These are phyloP conservation scores for Prochilodus magdalenae DNA, from an alignment of 2,113 vertebrate species.

Conservation along the genomic window DNA sequence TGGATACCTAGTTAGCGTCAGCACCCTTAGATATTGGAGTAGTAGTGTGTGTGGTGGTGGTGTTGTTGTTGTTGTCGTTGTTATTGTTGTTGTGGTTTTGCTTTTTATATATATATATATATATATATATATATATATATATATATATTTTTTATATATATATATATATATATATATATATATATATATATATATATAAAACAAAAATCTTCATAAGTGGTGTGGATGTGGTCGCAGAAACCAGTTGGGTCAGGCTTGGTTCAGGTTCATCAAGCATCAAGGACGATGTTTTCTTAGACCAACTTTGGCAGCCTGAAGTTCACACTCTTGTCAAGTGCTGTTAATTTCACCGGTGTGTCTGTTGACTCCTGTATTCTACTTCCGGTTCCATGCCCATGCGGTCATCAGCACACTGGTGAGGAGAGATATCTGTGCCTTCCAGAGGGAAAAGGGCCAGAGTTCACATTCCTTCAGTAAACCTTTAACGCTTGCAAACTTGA, in stretches of 20 bases:
- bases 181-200: no score
- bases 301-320: conserved; percentile 1
- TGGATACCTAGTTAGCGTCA: background rate
- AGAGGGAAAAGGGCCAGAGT: conserved; percentile 43
- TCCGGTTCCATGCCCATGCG: conserved; percentile 18
- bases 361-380: conserved; percentile 41
- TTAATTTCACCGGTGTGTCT: conserved; percentile 36
- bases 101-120: no score
- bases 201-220: background rate
- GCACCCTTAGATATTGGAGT: background rate
- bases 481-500: conserved; percentile 40
- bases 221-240: background rate
- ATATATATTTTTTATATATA: no score
- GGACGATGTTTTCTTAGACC: background rate
- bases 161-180: no score
- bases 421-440: conserved; percentile 54
- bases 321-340: conserved; percentile 23
- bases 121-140: no score
- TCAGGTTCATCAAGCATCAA: no score
- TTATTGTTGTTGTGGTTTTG: no score
- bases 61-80: no score
- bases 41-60: no score
- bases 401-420: conserved; percentile 38
- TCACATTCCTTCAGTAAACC: conserved; percentile 45
- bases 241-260: background rate